Percentiles rank a stretch among this genome's conserved stretches.
phyloP scores from a whole-genome alignment of 2,797 vertebrate genomes.

The Potorous gilbertii region DNA sequence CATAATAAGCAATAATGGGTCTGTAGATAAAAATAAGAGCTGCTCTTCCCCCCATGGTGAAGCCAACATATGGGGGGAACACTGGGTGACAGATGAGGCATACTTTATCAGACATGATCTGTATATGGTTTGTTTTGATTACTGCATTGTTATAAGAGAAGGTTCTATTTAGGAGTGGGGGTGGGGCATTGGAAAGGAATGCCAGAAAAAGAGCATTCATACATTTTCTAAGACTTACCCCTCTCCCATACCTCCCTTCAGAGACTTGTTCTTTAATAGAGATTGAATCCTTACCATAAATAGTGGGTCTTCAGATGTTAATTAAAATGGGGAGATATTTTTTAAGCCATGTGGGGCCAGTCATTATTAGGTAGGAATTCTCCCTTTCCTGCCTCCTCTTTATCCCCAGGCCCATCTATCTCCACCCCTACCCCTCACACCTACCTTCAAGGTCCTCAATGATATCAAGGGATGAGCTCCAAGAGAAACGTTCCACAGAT shows the following conservation, averaged over 20 bases:
- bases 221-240: not conserved
- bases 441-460: slow-evolving; percentile 91
- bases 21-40: not conserved
- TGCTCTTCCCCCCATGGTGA: not conserved
- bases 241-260: not conserved
- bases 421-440: slow-evolving; percentile 58
- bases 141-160: not conserved
- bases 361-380: not conserved
- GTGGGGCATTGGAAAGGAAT: not conserved
- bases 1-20: not conserved
- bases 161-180: not conserved
- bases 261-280: not conserved
- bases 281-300: not conserved
- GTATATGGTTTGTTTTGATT: not conserved
- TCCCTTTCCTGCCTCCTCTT: not conserved
- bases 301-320: not conserved
- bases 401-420: not conserved
- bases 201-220: not conserved
- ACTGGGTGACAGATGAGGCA: not conserved
- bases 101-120: no score
- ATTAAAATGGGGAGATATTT: not conserved
- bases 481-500: slow-evolving; percentile 90
- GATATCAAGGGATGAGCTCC: slow-evolving; percentile 92
- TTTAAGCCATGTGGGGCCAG: not conserved
- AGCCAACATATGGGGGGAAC: not conserved